phyloP scores from a whole-genome alignment of 2,113 vertebrate genomes.

The Ursus arctos region DNA sequence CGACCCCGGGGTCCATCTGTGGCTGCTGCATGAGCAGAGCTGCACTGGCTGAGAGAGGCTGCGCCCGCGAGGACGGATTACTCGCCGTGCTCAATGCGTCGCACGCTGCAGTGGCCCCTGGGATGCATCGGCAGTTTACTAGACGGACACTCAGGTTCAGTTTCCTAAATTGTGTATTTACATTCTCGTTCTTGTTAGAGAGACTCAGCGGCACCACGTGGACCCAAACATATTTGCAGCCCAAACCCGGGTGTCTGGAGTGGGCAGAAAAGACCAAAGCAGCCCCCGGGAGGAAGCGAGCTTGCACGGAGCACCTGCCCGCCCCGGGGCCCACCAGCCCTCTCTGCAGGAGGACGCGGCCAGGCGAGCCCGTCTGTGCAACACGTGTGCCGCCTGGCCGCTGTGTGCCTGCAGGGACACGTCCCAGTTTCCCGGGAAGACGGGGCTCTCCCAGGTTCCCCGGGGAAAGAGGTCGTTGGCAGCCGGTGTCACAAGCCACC shows the following conservation, averaged over 20 bases:
- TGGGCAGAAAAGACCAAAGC: not conserved
- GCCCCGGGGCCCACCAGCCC: too few species aligned
- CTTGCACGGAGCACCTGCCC: accelerated
- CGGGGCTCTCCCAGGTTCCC: not conserved
- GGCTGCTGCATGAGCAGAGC: not conserved
- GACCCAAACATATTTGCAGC: not conserved
- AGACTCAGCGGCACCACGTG: too few species aligned
- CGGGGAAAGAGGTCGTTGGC: not conserved
- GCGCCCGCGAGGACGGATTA: not conserved
- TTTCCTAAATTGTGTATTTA: not conserved
- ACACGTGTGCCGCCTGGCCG: accelerated
- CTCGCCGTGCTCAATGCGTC: not conserved
- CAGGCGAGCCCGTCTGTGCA: too few species aligned
- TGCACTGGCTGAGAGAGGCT: not conserved
- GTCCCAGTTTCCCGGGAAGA: not conserved
- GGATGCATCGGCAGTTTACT: not conserved
- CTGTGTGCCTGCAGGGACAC: not conserved
- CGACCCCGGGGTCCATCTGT: not conserved
- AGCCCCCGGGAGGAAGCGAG: not conserved
- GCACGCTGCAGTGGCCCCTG: not conserved
- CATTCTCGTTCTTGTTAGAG: not conserved
- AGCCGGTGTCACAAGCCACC: too few species aligned
- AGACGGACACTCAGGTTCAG: not conserved
- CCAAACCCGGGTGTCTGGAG: not conserved
- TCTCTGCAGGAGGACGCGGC: not conserved